These are phyloP conservation scores for Parus major DNA, from an alignment of 2,113 vertebrate genomes.

Conservation along the genomic window DNA sequence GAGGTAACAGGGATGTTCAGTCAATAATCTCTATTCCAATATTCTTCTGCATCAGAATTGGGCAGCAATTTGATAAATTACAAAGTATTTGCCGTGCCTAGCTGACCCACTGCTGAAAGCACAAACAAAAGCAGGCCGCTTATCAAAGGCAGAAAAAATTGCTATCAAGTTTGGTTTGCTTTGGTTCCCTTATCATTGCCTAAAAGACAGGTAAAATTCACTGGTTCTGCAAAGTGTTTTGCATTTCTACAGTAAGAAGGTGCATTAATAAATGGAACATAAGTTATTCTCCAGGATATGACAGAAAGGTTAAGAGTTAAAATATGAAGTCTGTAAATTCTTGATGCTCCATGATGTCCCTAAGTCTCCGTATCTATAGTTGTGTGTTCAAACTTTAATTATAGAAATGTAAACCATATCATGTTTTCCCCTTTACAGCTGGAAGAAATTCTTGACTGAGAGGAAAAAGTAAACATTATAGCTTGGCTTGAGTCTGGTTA, in stretches of 20 bases:
- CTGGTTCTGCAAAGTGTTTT: neutral
- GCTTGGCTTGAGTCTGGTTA: neutral
- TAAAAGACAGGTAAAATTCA: neutral
- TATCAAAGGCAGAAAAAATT: neutral
- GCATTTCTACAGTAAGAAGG: neutral
- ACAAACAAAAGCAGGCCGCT: neutral
- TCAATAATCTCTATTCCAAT: neutral
- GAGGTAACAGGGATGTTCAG: neutral
- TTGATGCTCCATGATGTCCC: neutral
- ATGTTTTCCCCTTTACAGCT: neutral
- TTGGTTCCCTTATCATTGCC: neutral
- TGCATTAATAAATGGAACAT: neutral
- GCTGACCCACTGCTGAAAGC: neutral
- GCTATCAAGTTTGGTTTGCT: neutral
- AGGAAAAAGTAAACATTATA: constrained; percentile 1
- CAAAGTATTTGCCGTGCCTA: neutral
- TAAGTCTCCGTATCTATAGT: neutral
- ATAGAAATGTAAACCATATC: neutral
- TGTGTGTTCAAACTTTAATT: neutral
- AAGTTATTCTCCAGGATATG: neutral
- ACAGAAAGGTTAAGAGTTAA: neutral
- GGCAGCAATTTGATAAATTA: neutral
- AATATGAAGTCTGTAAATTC: neutral
- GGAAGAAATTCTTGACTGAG: constrained; percentile 12
- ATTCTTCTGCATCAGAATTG: neutral